Evolutionary conservation across 2,113 vertebrate genomes (phyloP).

Genomic region (Dicrurus megarhynchus): DNA sequence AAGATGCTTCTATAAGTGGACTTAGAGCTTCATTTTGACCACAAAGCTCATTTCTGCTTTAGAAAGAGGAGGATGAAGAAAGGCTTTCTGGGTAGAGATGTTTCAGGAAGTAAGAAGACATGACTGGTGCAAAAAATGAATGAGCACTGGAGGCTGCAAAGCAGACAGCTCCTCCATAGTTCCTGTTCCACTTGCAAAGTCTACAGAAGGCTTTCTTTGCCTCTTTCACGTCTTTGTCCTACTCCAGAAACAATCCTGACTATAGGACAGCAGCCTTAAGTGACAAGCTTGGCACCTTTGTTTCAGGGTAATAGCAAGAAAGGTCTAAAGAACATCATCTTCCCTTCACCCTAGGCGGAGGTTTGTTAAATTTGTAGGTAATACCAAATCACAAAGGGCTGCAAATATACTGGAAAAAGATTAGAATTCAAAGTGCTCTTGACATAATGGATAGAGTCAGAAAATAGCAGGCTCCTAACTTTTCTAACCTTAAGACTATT

Average conservation of each 20-base stretch:
- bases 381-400: background rate
- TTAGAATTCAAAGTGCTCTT: background rate
- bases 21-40: background rate
- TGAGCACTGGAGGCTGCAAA: background rate
- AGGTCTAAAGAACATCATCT: background rate
- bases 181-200: background rate
- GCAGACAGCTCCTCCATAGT: background rate
- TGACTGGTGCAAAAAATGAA: background rate
- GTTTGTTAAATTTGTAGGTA: background rate
- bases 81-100: background rate
- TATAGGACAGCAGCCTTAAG: background rate
- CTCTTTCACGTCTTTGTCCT: background rate
- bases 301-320: background rate
- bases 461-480: background rate
- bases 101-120: background rate
- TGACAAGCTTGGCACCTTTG: background rate
- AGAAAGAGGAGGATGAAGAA: background rate
- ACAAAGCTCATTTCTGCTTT: background rate
- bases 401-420: background rate
- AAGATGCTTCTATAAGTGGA: background rate
- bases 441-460: background rate
- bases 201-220: background rate
- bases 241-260: background rate
- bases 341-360: background rate
- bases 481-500: background rate